Base-by-base conservation (phyloP, 1,140 invertebrate species). In the Drosophila setifemur region DNA sequence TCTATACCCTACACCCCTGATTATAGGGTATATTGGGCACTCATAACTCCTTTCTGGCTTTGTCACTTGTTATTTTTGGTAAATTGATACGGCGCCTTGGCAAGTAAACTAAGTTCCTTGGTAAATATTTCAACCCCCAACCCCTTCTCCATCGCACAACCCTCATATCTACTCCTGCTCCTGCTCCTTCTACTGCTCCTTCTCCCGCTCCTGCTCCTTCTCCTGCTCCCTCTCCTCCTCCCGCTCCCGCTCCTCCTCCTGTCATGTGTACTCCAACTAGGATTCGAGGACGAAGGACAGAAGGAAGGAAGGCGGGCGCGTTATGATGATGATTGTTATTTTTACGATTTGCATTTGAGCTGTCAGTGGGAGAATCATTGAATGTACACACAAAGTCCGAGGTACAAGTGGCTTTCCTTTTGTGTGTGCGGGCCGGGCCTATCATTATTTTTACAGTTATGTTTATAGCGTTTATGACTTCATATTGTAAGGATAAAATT, bases 291-390 rank as follows among this genome's bases (percentile, higher is more conserved):
- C 21, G 31, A 19, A 28, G 21, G 21, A 23, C 12, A n/a, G 5
- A 8, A 18, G 48, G 26, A 26, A 43, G 48, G 28, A 40, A 25
- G 23, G 29, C 23, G 21, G 39, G 25, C 43, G 64, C 53, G 49
- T 67, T 76, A 81, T 74, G 67, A 72, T 81, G 57, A 79, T 61
- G 66, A 76, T 83, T 83, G 75, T 85, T 70, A 61, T 68, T 73
- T 68, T 73, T 68, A 73, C 61, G 44, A 78, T 78, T 78, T 73
- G 68, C 74, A 78, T 82, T 81, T 42, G 43, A 72, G 55, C 35
- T 49, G 50, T 71, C 43, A 50, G 73, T 64, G 57, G 50, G 35
- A 73, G 42, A 53, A 68, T 57, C 57, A 71, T 75, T 35, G 39
- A 47, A 40, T 42, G 52, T 61, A 61, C 52, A 61, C 39, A 61